These are phyloP conservation scores for Sardinella longiceps DNA, from an alignment of 2,797 vertebrate genomes.

Conservation along the genomic window DNA sequence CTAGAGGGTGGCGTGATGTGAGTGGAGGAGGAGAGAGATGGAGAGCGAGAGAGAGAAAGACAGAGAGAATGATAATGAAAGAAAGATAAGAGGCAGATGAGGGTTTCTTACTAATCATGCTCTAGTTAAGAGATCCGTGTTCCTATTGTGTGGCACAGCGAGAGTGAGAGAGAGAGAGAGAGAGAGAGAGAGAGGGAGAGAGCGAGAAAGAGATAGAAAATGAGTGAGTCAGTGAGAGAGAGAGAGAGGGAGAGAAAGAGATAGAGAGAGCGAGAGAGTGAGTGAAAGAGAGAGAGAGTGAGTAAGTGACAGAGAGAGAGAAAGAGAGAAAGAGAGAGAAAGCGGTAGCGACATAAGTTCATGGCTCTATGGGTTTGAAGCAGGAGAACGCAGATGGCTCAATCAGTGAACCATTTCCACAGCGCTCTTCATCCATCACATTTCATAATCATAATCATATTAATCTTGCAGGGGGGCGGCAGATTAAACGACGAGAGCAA, in stretches of 20 bases:
- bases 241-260: too few species aligned
- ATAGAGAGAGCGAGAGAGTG: neutral
- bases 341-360: neutral
- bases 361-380: neutral
- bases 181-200: neutral
- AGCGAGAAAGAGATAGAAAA: neutral
- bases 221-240: too few species aligned
- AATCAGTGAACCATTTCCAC: neutral
- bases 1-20: neutral
- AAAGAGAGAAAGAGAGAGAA: neutral
- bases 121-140: neutral
- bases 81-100: neutral
- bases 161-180: too few species aligned
- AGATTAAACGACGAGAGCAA: neutral
- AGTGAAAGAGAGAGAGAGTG: neutral
- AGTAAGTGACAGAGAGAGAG: neutral
- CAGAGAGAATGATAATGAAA: neutral
- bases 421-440: neutral
- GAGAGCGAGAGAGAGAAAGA: neutral
- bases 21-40: neutral
- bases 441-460: conserved; percentile 18
- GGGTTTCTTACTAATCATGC: neutral
- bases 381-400: neutral
- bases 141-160: neutral
- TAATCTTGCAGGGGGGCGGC: neutral